A percentile compares a stretch with the other conserved stretches of the same genome.
phyloP scores from a whole-genome alignment of 1,140 invertebrate genomes.

The Pseudomyrmex sp. region DNA sequence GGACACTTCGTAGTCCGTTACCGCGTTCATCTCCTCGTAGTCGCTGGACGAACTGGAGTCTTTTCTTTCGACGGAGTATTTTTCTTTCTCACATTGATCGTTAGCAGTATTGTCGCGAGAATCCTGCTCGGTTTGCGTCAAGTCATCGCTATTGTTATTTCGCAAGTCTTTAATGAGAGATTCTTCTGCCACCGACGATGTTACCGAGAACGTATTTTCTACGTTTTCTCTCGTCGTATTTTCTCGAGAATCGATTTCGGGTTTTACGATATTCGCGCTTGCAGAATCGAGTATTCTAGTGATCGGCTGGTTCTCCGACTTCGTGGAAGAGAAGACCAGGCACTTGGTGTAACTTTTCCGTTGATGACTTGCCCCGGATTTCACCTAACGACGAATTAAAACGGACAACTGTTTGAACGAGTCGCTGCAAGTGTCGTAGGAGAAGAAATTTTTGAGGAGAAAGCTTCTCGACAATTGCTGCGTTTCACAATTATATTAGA shows the following conservation, averaged over 20 bases:
- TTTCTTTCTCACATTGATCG: conserved; percentile 9
- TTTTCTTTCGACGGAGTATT: neutral
- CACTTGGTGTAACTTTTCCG: conserved; percentile 52
- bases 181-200: conserved; percentile 2
- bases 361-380: conserved; percentile 46
- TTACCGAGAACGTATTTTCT: conserved; percentile 25
- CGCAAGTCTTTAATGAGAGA: conserved; percentile 12
- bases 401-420: conserved; percentile 4
- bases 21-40: conserved; percentile 58
- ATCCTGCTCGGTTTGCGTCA: conserved; percentile 8
- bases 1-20: neutral
- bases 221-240: conserved; percentile 10
- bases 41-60: conserved; percentile 33
- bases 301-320: conserved; percentile 38
- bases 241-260: conserved; percentile 11
- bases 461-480: too few relatives aligned
- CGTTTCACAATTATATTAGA: too few relatives aligned
- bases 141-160: conserved; percentile 1
- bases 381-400: conserved; percentile 51
- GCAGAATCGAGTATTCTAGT: conserved; percentile 8
- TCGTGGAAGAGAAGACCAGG: conserved; percentile 39
- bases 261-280: conserved; percentile 40
- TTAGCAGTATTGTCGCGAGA: neutral
- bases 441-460: conserved; percentile 10
- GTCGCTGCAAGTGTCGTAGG: neutral